Evolutionary conservation across 2,797 vertebrate genomes (phyloP).

Genomic region (Muscicapa striata): DNA sequence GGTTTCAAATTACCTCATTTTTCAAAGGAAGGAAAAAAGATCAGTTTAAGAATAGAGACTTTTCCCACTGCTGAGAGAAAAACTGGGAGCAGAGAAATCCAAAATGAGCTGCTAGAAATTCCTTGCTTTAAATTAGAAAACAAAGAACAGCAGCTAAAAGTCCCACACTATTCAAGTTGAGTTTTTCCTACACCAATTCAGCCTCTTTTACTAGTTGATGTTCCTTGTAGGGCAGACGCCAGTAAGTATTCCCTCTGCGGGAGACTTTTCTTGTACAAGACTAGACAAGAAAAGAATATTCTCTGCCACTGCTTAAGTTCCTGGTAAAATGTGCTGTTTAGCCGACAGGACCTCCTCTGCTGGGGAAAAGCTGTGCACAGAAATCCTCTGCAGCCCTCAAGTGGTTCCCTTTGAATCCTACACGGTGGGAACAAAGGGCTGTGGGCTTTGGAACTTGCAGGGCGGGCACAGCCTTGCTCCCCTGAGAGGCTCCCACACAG

Average conservation of each 20-base stretch:
- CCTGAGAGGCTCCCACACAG: fast-evolving
- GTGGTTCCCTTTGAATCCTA: neutral
- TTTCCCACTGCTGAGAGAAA: neutral
- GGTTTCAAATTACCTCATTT: neutral
- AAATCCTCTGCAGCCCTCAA: slow-evolving; percentile 43
- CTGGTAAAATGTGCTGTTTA: fast-evolving
- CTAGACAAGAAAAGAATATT: neutral
- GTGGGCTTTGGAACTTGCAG: neutral
- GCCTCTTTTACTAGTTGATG: neutral
- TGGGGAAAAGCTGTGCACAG: fast-evolving
- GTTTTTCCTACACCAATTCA: neutral
- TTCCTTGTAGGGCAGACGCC: neutral
- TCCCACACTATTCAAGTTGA: neutral
- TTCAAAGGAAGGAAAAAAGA: neutral
- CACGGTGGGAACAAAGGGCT: neutral
- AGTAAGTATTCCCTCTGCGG: neutral
- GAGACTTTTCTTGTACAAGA: neutral
- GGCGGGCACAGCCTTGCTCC: fast-evolving
- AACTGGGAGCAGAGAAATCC: neutral
- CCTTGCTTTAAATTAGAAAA: neutral
- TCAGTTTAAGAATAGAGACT: neutral
- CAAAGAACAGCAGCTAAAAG: neutral
- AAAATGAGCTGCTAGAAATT: neutral
- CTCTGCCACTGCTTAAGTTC: neutral
- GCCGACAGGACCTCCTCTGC: neutral